Evolutionary conservation across 2,797 vertebrate species (phyloP), one percentile per base, ranked within the genome.

Genomic region (Sternarchorhynchus goeldii): DNA sequence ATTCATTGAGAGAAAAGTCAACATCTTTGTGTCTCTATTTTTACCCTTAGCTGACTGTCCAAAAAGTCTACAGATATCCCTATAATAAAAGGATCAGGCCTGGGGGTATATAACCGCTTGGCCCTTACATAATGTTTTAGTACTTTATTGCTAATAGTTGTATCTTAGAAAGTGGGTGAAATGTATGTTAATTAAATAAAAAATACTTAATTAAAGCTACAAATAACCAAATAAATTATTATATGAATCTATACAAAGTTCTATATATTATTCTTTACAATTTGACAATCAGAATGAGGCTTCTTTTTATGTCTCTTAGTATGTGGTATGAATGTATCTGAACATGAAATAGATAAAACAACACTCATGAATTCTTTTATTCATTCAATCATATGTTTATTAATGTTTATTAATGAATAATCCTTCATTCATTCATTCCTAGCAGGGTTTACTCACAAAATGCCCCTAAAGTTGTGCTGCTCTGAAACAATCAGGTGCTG

Each of bases 1-100:
- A 90, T 89, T 83, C 31, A 79, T 65, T 60, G 76, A 85, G 82
- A 84, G 81, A 76, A 81, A 70, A 63, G 59, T 82, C 79, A 78
- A 79, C 72, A 73, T 70, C 75, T 82, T 84, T 57, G 7, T 64
- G 76, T 85, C 85, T 88, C 59, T 74, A 50, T 69, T 82, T 73
- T 56, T 78, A 72, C 57, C 31, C 18, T n/a, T 25, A 63, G 32
- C n/a, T 14, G 18, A 16, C 63, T 56, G 41, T 14, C 21, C 4
- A 57, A 8, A 57, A 50, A 31, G 25, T 57, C 60, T 69, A 34
- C 25, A 58, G 10, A 63, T 41, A 56, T 78, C 18, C 53, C 12
- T n/a, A 34, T 74, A 50, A 73, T 68, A 12, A 39, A 58, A 32
- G n/a, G 10, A 56, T 34, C 20, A 73, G 25, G 34, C 14, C n/a